A percentile compares a stretch with the other conserved stretches of the same genome.
phyloP scores from a whole-genome alignment of 2,797 vertebrate species.

The Ibycter americanus region DNA sequence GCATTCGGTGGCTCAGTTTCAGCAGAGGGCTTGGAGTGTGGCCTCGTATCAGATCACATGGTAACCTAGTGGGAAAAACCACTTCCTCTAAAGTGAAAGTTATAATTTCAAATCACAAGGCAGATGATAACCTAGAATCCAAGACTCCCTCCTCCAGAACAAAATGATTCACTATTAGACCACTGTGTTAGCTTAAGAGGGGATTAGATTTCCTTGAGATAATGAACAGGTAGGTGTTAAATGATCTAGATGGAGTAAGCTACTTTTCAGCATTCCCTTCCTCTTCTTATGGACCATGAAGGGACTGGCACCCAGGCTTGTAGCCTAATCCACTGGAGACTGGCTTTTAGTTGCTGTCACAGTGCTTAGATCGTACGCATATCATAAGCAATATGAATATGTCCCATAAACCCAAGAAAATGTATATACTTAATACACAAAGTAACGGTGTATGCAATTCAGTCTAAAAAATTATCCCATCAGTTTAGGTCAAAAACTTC shows the following conservation, averaged over 20 bases:
- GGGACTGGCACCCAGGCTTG: neutral
- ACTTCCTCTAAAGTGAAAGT: neutral
- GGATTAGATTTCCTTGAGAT: neutral
- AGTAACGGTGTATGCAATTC: neutral
- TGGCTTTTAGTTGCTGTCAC: neutral
- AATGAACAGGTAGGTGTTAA: neutral
- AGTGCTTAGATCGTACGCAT: neutral
- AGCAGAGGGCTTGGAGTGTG: neutral
- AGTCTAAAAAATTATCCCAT: neutral
- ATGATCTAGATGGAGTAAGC: neutral
- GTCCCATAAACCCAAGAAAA: neutral
- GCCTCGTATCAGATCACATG: rapidly evolving
- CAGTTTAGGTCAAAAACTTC: neutral
- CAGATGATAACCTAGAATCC: neutral
- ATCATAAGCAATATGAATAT: neutral
- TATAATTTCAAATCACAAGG: neutral
- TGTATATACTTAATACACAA: neutral
- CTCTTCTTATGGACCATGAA: neutral
- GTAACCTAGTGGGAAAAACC: neutral
- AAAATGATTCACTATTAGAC: neutral
- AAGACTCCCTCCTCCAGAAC: neutral
- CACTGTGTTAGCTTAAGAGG: neutral
- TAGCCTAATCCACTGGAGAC: neutral
- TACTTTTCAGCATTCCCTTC: neutral
- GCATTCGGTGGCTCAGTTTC: neutral